These are phyloP conservation scores for Andrena hattorfiana DNA, from an alignment of 2,888 invertebrate species.

Conservation along the genomic window DNA sequence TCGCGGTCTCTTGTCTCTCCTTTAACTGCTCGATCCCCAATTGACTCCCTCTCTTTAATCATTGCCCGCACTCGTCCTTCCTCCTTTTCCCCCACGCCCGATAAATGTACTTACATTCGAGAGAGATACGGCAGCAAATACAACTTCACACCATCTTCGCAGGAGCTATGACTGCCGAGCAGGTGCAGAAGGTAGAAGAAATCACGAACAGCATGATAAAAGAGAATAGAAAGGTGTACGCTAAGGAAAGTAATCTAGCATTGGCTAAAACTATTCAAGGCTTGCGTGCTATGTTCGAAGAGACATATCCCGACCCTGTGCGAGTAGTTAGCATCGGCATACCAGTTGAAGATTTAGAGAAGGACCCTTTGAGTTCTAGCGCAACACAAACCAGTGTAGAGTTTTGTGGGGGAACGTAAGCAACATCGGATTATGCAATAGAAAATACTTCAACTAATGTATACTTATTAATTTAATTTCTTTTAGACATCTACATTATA, in stretches of 20 bases:
- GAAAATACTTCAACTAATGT: neutral
- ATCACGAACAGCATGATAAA: constrained; percentile 91
- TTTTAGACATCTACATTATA: constrained; percentile 92
- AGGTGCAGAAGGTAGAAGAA: constrained; percentile 95
- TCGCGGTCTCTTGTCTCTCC: too few relatives aligned
- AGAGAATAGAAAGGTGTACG: constrained; percentile 93
- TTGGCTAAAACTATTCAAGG: constrained; percentile 97
- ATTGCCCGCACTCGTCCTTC: too few relatives aligned
- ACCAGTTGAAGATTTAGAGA: constrained; percentile 94
- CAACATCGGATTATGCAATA: constrained; percentile 57
- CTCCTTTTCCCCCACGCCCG: too few relatives aligned
- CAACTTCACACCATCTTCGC: constrained; percentile 56
- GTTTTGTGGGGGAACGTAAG: constrained; percentile 99
- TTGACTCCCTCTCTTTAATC: too few relatives aligned
- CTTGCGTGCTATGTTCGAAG: constrained; percentile 98
- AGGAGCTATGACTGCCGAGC: constrained; percentile 94
- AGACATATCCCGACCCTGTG: constrained; percentile 99
- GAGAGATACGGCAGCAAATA: neutral
- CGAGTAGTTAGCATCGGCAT: constrained; percentile 97
- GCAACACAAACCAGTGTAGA: constrained; percentile 97
- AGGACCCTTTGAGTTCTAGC: constrained; percentile 92
- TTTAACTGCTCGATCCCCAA: too few relatives aligned
- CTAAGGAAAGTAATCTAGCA: constrained; percentile 93
- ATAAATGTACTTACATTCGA: neutral
- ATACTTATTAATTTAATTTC: neutral